These are phyloP conservation scores for Diabrotica undecimpunctata DNA, from an alignment of 1,140 invertebrate species.

Conservation along the genomic window DNA sequence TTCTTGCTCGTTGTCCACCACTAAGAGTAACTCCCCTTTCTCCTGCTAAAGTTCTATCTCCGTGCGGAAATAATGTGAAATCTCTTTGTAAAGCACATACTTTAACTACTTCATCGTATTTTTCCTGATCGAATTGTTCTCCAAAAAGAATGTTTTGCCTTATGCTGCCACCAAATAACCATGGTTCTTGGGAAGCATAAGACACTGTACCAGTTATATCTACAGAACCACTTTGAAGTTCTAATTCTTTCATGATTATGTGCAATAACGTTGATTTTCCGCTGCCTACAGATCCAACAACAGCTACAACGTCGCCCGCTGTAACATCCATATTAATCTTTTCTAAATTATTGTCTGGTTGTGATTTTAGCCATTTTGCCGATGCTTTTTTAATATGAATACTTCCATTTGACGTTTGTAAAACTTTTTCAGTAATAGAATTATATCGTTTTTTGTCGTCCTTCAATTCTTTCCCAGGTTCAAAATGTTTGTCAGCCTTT, in stretches of 20 bases:
- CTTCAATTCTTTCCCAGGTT: not conserved
- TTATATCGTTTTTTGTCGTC: not conserved
- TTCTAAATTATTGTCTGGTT: constrained; percentile 55
- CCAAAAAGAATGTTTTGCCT: constrained; percentile 64
- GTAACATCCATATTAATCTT: constrained; percentile 53
- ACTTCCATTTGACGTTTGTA: not conserved
- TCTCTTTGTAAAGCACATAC: constrained; percentile 53
- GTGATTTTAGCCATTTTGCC: constrained; percentile 39
- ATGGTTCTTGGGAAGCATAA: constrained; percentile 59
- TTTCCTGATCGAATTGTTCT: constrained; percentile 37
- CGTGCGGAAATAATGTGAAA: too few relatives aligned
- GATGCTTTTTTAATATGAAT: constrained; percentile 25
- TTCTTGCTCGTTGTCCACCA: constrained; percentile 85
- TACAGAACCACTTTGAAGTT: constrained; percentile 47
- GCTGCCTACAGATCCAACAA: constrained; percentile 69
- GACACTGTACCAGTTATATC: constrained; percentile 51
- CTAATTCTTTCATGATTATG: constrained; percentile 73
- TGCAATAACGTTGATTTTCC: constrained; percentile 79
- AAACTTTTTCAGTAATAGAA: not conserved
- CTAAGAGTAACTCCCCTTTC: constrained; percentile 70
- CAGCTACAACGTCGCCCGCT: constrained; percentile 56
- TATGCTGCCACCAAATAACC: constrained; percentile 51
- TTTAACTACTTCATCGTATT: constrained; percentile 60
- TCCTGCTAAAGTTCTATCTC: too few relatives aligned
- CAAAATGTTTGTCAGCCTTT: not conserved